Percentiles rank a stretch among this genome's conserved stretches.
Conservation (phyloP, 2,888 invertebrate species). For the Matsumyia berberina region DNA sequence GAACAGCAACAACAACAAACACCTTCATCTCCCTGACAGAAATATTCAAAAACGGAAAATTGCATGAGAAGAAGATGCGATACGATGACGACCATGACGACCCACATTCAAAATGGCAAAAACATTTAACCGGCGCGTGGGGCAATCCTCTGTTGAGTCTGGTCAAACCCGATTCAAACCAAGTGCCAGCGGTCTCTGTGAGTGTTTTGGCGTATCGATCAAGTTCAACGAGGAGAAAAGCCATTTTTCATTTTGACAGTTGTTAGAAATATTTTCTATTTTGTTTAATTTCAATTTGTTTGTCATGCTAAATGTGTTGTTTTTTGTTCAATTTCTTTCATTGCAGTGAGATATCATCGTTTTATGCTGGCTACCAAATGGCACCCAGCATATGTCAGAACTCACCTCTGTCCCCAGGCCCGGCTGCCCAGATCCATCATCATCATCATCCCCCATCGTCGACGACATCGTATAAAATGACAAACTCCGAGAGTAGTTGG, state of each 20-base stretch:
- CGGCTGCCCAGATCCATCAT: slow-evolving; percentile 66
- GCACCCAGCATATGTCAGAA: slow-evolving; percentile 85
- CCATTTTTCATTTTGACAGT: slow-evolving; percentile 27
- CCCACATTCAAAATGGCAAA: slow-evolving; percentile 73
- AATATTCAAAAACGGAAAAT: slow-evolving; percentile 43
- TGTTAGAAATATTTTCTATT: background rate
- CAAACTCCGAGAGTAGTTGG: slow-evolving; percentile 83
- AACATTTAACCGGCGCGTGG: slow-evolving; percentile 26
- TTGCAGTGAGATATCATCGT: slow-evolving; percentile 84
- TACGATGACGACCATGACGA: slow-evolving; percentile 51
- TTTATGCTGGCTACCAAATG: slow-evolving; percentile 85
- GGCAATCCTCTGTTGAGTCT: slow-evolving; percentile 45
- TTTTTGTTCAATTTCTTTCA: slow-evolving; percentile 75
- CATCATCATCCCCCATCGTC: slow-evolving; percentile 80
- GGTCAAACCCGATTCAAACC: slow-evolving; percentile 57
- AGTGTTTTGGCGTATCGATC: slow-evolving; percentile 65
- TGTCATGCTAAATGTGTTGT: slow-evolving; percentile 2
- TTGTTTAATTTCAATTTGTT: slow-evolving; percentile 12
- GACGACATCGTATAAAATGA: slow-evolving; percentile 82
- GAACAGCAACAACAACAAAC: slow-evolving; percentile 38
- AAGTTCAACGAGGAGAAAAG: slow-evolving; percentile 69
- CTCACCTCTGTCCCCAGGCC: slow-evolving; percentile 80
- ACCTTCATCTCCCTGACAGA: slow-evolving; percentile 50
- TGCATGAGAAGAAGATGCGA: slow-evolving; percentile 6
- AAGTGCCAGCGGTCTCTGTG: slow-evolving; percentile 27